A percentile compares a stretch with the other conserved stretches of the same genome.
These are phyloP conservation scores for Passerina amoena DNA, from an alignment of 2,113 vertebrate genomes.

Conservation along the genomic window DNA sequence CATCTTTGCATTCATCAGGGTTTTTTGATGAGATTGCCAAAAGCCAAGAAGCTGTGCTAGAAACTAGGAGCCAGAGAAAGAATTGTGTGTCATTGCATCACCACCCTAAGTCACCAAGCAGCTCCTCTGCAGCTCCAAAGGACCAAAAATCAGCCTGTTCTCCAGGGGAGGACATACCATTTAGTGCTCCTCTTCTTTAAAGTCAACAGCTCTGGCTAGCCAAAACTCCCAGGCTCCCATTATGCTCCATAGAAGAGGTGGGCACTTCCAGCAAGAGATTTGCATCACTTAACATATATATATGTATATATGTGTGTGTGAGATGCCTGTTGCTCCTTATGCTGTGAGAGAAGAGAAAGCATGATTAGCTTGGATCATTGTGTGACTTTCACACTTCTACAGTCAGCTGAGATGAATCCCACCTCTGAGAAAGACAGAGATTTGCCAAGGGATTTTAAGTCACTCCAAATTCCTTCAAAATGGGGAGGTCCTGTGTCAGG, in stretches of 20 bases:
- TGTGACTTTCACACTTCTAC: background rate
- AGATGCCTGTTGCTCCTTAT: background rate
- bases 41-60: background rate
- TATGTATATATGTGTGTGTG: background rate
- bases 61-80: background rate
- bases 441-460: slow-evolving; percentile 36
- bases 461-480: background rate
- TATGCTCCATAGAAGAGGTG: background rate
- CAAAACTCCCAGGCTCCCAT: background rate
- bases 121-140: background rate
- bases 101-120: rapidly evolving
- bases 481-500: background rate
- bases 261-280: background rate
- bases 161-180: background rate
- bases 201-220: background rate
- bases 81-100: background rate
- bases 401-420: background rate
- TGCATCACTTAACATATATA: background rate
- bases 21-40: background rate
- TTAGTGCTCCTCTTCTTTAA: background rate
- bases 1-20: background rate
- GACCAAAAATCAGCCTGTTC: background rate
- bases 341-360: background rate
- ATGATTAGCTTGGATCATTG: background rate
- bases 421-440: background rate